Base-by-base conservation (phyloP, 1,140 invertebrate species). In the Saccostrea glomerata region DNA sequence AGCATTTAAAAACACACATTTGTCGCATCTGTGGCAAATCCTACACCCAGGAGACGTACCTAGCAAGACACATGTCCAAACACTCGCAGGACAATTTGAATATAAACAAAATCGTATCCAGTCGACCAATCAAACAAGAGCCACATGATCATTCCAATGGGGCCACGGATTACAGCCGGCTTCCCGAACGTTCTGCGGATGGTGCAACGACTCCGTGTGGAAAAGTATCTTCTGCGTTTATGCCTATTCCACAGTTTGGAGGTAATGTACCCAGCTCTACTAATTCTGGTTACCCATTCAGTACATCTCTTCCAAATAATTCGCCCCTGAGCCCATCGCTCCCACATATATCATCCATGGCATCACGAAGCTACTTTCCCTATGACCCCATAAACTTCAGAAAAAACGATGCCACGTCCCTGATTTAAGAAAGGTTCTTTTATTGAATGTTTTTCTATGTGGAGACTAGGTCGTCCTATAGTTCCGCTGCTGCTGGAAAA, bases 21-120 rank as follows among this genome's bases (percentile, higher is more conserved):
- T 99, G 99, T 95, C 98, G 98, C 93, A 99, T 98, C 95, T 99
- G 99, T 95, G 99, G 99, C 92, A 99, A 99, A 95, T 98, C 98
- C 86, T 99, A 99, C 95, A 99, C 99, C 9, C 99, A 99, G 95
- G 98, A 99, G 95, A 99, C 99, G 20, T 99, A 99, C 95, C 96
- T 99, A 92, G 98, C 98, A 90, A 99, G 99, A 94, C 99, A 99
- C 95, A 98, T 99, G 98, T 98, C 99, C 94, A 99, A 99, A 94
- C 99, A 99, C 91, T 92, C 94, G 11, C 94, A 95, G 88, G 92
- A 93, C 86, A 92, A 92, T 83, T 82, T 83, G 54, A 92, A 91
- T 58, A 82, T 87, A 66, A 86, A 86, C 23, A 87, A 88, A 70
- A 77, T 89, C 73, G 89, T 91, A 77, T 73, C 91, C 83, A 56